A percentile compares a stretch with the other conserved stretches of the same genome.
Conservation (phyloP, 2,797 vertebrate genomes). For the Hydrolagus colliei region DNA sequence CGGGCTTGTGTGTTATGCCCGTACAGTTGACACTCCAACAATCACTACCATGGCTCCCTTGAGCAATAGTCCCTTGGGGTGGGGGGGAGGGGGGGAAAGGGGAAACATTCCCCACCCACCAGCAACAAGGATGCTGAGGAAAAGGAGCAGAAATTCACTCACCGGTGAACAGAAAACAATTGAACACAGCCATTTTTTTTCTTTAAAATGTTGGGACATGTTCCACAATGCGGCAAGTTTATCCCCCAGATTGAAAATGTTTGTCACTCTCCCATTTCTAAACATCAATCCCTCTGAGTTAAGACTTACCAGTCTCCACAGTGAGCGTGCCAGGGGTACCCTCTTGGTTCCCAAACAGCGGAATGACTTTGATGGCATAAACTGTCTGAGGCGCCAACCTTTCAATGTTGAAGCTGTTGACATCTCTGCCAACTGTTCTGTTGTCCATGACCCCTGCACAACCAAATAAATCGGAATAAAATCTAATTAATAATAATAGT, state of each 20-base stretch:
- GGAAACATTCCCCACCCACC: no score
- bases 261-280: no score
- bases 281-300: no score
- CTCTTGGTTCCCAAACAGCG: neutral
- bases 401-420: neutral
- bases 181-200: neutral
- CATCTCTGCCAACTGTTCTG: neutral
- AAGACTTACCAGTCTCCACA: neutral
- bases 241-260: no score
- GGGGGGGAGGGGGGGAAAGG: no score
- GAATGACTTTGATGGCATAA: constrained; percentile 15
- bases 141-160: neutral
- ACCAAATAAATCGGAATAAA: no score
- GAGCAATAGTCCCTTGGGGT: no score
- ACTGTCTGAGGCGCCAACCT: neutral
- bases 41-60: no score
- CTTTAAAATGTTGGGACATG: neutral
- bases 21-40: no score
- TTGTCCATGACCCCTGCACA: constrained; percentile 10
- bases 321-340: neutral
- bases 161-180: neutral
- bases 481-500: neutral
- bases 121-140: no score
- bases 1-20: no score
- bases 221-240: neutral